phyloP scores from a whole-genome alignment of 2,888 invertebrate species.

The Harpalus rufipes region DNA sequence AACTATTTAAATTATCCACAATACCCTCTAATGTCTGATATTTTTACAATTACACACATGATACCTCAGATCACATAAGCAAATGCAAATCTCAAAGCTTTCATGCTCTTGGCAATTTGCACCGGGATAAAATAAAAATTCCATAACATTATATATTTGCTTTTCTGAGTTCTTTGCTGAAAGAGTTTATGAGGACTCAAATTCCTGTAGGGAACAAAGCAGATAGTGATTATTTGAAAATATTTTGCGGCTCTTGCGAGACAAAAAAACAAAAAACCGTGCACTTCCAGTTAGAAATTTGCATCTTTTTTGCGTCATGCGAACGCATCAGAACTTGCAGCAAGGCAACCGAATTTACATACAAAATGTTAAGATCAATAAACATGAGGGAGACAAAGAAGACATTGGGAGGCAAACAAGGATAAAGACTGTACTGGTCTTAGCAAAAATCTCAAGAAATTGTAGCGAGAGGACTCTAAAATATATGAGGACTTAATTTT shows the following conservation, averaged over 20 bases:
- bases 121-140: too few relatives aligned
- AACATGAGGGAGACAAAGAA: slow-evolving; percentile 53
- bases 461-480: too few relatives aligned
- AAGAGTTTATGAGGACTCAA: neutral
- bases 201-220: neutral
- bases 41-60: too few relatives aligned
- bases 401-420: slow-evolving; percentile 49
- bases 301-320: slow-evolving; percentile 41
- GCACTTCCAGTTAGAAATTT: slow-evolving; percentile 30
- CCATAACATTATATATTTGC: neutral
- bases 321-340: slow-evolving; percentile 50
- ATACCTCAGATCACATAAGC: too few relatives aligned
- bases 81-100: too few relatives aligned
- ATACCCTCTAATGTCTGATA: too few relatives aligned
- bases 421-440: slow-evolving; percentile 36
- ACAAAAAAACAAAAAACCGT: slow-evolving; percentile 21
- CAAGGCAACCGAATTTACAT: slow-evolving; percentile 46
- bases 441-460: neutral
- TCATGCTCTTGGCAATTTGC: too few relatives aligned
- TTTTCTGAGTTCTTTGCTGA: too few relatives aligned
- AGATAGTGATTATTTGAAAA: slow-evolving; percentile 1
- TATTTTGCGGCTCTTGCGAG: neutral
- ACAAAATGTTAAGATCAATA: slow-evolving; percentile 61
- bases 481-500: neutral
- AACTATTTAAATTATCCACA: too few relatives aligned